A percentile compares a stretch with the other conserved stretches of the same genome.
phyloP scores from a whole-genome alignment of 2,888 invertebrate genomes.

The Callimorpha dominula region DNA sequence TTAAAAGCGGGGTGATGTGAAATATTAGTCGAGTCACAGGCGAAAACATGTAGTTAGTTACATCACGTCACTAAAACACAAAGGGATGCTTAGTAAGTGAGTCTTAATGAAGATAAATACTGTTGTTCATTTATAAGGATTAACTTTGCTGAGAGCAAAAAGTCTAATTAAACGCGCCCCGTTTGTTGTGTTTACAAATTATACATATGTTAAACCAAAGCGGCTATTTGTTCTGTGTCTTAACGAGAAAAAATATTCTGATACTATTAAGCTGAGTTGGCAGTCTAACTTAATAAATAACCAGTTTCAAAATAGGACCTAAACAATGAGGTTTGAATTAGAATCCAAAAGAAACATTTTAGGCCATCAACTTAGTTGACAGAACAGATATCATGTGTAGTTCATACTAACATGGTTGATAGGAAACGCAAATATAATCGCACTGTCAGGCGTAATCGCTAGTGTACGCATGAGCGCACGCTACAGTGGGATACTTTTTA shows the following conservation, averaged over 20 bases:
- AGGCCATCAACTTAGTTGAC: neutral
- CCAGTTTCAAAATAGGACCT: neutral
- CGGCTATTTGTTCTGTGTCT: constrained; percentile 22
- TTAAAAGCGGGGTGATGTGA: constrained; percentile 82
- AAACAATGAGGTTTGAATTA: neutral
- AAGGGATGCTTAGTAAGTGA: constrained; percentile 83
- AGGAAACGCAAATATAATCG: neutral
- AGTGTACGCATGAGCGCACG: neutral
- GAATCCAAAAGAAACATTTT: neutral
- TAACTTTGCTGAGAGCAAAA: constrained; percentile 78
- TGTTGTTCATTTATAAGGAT: constrained; percentile 82
- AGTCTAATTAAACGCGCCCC: constrained; percentile 69
- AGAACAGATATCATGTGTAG: neutral
- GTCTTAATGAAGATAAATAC: constrained; percentile 86
- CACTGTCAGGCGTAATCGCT: neutral
- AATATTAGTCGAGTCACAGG: constrained; percentile 83
- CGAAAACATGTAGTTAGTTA: constrained; percentile 81
- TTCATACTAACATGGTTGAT: neutral
- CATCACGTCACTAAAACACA: constrained; percentile 80
- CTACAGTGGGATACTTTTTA: neutral
- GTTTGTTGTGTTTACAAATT: constrained; percentile 58
- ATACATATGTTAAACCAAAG: constrained; percentile 37
- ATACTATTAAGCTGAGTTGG: neutral
- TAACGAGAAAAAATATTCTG: constrained; percentile 23
- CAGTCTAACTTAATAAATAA: neutral